A percentile compares a stretch with the other conserved stretches of the same genome.
These are phyloP conservation scores for Acyrthosiphon pisum DNA, from an alignment of 1,140 invertebrate species.

Conservation along the genomic window DNA sequence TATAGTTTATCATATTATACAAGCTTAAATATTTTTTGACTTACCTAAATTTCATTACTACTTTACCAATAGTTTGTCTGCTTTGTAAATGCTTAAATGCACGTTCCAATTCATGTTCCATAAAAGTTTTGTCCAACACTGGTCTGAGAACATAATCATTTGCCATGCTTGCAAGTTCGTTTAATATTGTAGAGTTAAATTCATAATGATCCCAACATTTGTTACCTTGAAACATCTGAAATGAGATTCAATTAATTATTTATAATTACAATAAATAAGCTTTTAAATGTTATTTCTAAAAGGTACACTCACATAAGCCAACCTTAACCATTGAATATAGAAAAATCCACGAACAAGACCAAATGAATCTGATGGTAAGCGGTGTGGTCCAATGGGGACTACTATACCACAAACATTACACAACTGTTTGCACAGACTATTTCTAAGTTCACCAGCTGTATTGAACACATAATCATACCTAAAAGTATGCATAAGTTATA, in stretches of 20 bases:
- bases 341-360: slow-evolving; percentile 28
- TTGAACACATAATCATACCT: slow-evolving; percentile 57
- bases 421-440: slow-evolving; percentile 48
- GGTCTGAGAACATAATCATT: slow-evolving; percentile 47
- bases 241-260: not conserved
- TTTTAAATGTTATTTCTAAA: not conserved
- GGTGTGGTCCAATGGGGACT: slow-evolving; percentile 20
- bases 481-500: not conserved
- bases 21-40: not conserved
- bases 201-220: slow-evolving; percentile 47
- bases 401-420: slow-evolving; percentile 22
- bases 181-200: slow-evolving; percentile 45
- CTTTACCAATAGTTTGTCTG: slow-evolving; percentile 49
- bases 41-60: slow-evolving; percentile 55
- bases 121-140: slow-evolving; percentile 55
- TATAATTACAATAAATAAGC: not conserved
- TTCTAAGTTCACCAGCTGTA: slow-evolving; percentile 32
- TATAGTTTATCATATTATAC: not conserved
- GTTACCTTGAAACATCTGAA: slow-evolving; percentile 25
- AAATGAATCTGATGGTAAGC: slow-evolving; percentile 32
- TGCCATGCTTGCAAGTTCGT: slow-evolving; percentile 52
- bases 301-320: slow-evolving; percentile 27
- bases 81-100: slow-evolving; percentile 53
- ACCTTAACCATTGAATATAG: slow-evolving; percentile 49
- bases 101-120: slow-evolving; percentile 51